Base-by-base conservation (phyloP, 2,888 invertebrate genomes). In the Digitonthophagus gazella region DNA sequence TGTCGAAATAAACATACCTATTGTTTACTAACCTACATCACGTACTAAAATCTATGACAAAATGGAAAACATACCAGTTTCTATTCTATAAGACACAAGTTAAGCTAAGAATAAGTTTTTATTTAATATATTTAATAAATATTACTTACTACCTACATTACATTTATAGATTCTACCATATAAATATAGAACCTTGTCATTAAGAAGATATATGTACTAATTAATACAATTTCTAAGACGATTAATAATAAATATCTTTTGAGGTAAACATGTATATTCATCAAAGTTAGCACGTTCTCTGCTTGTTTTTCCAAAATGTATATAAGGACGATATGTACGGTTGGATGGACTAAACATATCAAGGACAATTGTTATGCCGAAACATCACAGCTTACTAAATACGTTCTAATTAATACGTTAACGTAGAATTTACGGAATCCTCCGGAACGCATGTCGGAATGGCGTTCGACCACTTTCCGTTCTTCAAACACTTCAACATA, bases 391-490 rank as follows among this genome's bases (percentile, higher is more conserved):
- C 18, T 61, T 61, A 61, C 15, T 19, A 61, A 61, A 18, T 61
- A 6, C 18, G 6, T 8, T 61, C 18, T 18, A n/a, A 0, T 18
- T 61, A 61, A 61, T 61, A 61, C 61, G 5, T 16, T 57, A 61
- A 20, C 11, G 61, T 61, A n/a, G 61, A 19, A 19, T 61, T 61
- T 8, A 2, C 58, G 20, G 71, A 64, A 58, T 66, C 70, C 8
- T 72, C 71, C 22, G 71, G 66, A 18, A 83, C 76, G 81, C 95
- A 95, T 3, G 91, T 90, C 0, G 94, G 94, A 73, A 94, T 93
- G 0, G 93, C 90, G 78, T 91, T 92, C 0, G 93, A 93, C 94
- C 94, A 95, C 84, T 93, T 93, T 72, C 93, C 92, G 80, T 91
- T 93, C 77, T 90, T 91, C 80, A 89, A 85, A 81, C 95, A 95